Percentiles rank a stretch among this genome's conserved stretches.
Conservation (phyloP, 2,113 vertebrate genomes). For the Grammatotria lemairii region DNA sequence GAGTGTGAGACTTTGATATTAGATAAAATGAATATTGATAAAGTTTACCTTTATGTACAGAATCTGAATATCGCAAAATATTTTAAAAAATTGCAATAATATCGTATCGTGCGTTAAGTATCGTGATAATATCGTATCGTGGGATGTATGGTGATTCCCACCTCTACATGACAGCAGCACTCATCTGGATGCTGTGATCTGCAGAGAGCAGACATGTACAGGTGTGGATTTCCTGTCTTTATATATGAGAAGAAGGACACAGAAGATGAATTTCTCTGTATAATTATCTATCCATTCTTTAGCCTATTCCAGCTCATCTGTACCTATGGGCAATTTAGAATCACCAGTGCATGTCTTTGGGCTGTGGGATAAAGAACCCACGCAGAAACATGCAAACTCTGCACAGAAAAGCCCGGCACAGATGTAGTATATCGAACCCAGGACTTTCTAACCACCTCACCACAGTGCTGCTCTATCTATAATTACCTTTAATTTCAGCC, state of each 20-base stretch:
- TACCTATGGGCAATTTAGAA: neutral
- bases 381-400: neutral
- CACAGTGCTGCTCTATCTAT: neutral
- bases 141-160: no score
- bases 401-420: accelerated
- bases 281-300: slow-evolving; percentile 15
- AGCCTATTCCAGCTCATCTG: neutral
- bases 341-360: neutral
- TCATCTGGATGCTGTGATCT: neutral
- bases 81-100: no score
- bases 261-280: slow-evolving; percentile 21
- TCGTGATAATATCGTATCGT: no score
- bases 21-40: no score
- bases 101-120: no score
- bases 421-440: neutral
- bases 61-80: no score
- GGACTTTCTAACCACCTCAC: neutral
- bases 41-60: no score
- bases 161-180: neutral
- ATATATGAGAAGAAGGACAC: neutral
- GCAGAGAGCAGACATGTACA: neutral
- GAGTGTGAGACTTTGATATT: no score
- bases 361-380: neutral
- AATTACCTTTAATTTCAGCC: slow-evolving; percentile 26
- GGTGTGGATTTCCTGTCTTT: accelerated